Evolutionary conservation across 2,888 invertebrate genomes (phyloP).

Genomic region (Pollenia griseotomentosa): DNA sequence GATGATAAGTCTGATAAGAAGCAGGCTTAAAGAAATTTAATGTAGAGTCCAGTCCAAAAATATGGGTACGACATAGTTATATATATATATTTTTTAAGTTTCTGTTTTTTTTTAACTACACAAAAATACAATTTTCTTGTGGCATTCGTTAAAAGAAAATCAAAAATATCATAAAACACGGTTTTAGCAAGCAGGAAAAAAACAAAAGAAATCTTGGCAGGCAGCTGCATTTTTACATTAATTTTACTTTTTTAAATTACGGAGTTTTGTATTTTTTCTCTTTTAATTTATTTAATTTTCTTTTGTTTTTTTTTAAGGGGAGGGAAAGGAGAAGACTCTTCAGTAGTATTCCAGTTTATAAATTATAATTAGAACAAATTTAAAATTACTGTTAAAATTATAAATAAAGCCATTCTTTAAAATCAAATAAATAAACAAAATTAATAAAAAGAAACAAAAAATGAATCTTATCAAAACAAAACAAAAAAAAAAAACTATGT

Average conservation of each 20-base stretch:
- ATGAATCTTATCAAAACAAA: slow-evolving; percentile 18
- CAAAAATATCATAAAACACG: neutral
- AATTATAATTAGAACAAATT: slow-evolving; percentile 42
- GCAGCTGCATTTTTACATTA: slow-evolving; percentile 58
- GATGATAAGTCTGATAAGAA: slow-evolving; percentile 6
- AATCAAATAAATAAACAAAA: neutral
- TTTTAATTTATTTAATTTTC: slow-evolving; percentile 23
- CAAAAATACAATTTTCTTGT: slow-evolving; percentile 18
- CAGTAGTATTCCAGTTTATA: slow-evolving; percentile 58
- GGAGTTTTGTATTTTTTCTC: neutral
- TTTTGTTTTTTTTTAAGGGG: slow-evolving; percentile 45
- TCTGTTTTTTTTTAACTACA: slow-evolving; percentile 21
- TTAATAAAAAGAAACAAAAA: slow-evolving; percentile 14
- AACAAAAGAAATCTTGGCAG: slow-evolving; percentile 40
- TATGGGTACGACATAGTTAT: slow-evolving; percentile 61
- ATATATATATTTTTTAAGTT: slow-evolving; percentile 60
- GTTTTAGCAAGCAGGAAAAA: neutral
- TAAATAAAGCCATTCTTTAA: slow-evolving; percentile 39
- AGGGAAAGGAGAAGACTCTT: slow-evolving; percentile 59
- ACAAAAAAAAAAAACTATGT: neutral
- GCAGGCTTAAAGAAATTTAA: neutral
- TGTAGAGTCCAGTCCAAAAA: slow-evolving; percentile 20
- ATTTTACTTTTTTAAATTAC: slow-evolving; percentile 11
- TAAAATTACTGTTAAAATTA: slow-evolving; percentile 33
- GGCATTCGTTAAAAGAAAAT: slow-evolving; percentile 32